Evolutionary conservation across 2,888 invertebrate species (phyloP), one percentile per base, ranked within the genome.

Genomic region (Leucoma salicis): DNA sequence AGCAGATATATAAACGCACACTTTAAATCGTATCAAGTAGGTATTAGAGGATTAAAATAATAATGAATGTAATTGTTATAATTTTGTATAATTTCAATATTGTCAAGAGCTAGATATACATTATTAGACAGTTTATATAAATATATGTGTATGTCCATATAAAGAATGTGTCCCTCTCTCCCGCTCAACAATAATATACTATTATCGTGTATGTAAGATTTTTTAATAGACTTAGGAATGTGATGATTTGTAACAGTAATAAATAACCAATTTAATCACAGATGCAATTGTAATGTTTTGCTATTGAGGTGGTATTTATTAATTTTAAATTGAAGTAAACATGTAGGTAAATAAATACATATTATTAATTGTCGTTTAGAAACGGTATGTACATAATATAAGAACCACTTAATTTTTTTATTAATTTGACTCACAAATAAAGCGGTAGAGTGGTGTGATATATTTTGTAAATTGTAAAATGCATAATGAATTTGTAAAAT

Each of bases 131-230:
- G n/a, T n/a, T n/a, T n/a, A n/a, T n/a, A n/a, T n/a, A n/a, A n/a
- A n/a, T n/a, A n/a, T n/a, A n/a, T n/a, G n/a, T n/a, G n/a, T n/a
- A 27, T 25, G 13, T 14, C 2, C 11, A 27, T 15, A 25, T 0
- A 35, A 46, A 39, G 28, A 39, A 33, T 39, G 49, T 42, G 53
- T 42, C 18, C 35, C 39, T 57, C 31, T 42, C 14, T 24, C 16
- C 6, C 14, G 31, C 10, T 31, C 28, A 33, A 16, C 4, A 8
- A 21, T n/a, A n/a, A n/a, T n/a, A n/a, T n/a, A n/a, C n/a, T n/a
- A n/a, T n/a, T n/a, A n/a, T n/a, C 21, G 6, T 21, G 1, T 8
- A 21, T 3, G 2, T 21, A 21, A 4, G 3, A 21, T 21, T 21
- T 8, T n/a, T n/a, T 6, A 3, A 6, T 21, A 21, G 6, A 21